Base-by-base conservation (phyloP, 2,113 vertebrate genomes). In the Copsychus sechellarum region DNA sequence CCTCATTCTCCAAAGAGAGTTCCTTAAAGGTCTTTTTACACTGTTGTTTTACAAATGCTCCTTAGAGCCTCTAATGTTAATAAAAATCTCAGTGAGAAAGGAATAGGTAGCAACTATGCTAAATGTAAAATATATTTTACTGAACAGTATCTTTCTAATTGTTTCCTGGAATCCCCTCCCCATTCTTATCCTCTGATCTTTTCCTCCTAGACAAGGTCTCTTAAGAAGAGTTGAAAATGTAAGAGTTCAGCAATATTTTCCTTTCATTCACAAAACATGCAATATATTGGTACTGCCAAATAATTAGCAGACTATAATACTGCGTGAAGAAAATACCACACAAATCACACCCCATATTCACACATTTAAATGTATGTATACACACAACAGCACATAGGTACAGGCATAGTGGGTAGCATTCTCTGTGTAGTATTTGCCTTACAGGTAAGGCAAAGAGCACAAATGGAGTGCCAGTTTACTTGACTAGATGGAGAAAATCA, bases 81-180 rank as follows among this genome's bases (percentile, higher is more conserved):
- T 43, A 86, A 64, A 64, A 91, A 56, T 67, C 76, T 86, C 90
- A 72, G 29, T 33, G 21, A 72, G 62, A 83, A 82, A 79, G 34
- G 24, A 64, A 66, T 33, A 82, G 51, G 61, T 29, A 92, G 42
- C 12, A 74, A 62, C 28, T n/a, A 40, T 26, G 12, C 12, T 81
- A 26, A 69, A 57, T 13, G 19, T 22, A 69, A 73, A 90, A 36
- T 11, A 31, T 74, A 16, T 45, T 87, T 78, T 81, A 88, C 11
- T 1, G 3, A 90, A 73, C 0, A 78, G 8, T 5, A 34, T 36
- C 26, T 72, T 67, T 64, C 29, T 36, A 48, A n/a, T 6, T 47
- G 23, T 57, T 67, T 33, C 43, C 42, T 70, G 4, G 1, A 90
- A 84, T 56, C 14, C 10, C 11, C 11, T 81, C 24, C 16, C 17